phyloP scores from a whole-genome alignment of 2,888 invertebrate genomes.

The Exocentrus adspersus region DNA sequence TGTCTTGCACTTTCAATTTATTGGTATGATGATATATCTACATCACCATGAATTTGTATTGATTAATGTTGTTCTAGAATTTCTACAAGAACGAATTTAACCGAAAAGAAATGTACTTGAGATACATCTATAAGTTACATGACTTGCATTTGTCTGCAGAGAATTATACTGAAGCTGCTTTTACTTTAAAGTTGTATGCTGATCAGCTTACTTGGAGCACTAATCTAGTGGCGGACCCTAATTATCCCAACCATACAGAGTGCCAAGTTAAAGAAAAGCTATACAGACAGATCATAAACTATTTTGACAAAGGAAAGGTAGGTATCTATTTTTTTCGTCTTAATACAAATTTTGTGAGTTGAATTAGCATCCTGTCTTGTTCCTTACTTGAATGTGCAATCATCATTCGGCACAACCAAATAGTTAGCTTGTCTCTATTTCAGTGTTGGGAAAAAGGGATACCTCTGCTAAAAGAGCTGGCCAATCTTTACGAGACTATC shows the following conservation, averaged over 20 bases:
- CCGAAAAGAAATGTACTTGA: conserved; percentile 93
- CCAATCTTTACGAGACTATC: conserved; percentile 84
- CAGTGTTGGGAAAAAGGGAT: conserved; percentile 97
- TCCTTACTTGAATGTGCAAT: too few relatives aligned
- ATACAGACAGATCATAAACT: conserved; percentile 88
- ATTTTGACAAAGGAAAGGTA: conserved; percentile 94
- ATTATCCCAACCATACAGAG: conserved; percentile 81
- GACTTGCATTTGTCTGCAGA: conserved; percentile 91
- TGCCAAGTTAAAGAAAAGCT: conserved; percentile 91
- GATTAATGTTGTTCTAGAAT: conserved; percentile 70
- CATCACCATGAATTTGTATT: neutral
- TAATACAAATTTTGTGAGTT: too few relatives aligned
- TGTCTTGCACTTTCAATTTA: conserved; percentile 96
- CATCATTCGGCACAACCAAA: too few relatives aligned
- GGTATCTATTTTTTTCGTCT: conserved; percentile 10
- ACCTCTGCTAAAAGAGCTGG: conserved; percentile 89
- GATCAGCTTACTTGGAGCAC: conserved; percentile 88
- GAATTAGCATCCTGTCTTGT: too few relatives aligned
- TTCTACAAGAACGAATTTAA: conserved; percentile 97
- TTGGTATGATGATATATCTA: conserved; percentile 69
- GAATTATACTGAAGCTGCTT: conserved; percentile 94
- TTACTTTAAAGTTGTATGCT: conserved; percentile 93
- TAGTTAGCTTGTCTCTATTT: too few relatives aligned
- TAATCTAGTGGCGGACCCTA: conserved; percentile 73
- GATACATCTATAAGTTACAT: conserved; percentile 94